Evolutionary conservation across 2,797 vertebrate genomes (phyloP), one percentile per base, ranked within the genome.

Genomic region (Anisognathus igniventris): DNA sequence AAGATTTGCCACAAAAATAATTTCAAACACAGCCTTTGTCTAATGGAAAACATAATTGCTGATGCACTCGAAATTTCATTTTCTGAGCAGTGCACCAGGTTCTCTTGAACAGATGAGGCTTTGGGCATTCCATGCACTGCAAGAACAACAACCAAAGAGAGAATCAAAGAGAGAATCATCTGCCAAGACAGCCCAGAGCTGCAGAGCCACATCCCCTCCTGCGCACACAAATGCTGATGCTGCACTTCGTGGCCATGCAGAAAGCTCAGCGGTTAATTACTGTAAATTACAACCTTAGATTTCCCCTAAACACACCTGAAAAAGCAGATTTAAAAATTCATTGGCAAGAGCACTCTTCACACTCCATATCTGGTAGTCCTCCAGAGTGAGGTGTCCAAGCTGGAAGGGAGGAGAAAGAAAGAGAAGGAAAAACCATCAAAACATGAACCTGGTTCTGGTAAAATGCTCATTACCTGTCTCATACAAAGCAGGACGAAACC

Each of bases 291-390:
- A 50, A 23, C 54, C n/a, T 66, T 12, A 57, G 11, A 27, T n/a
- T 81, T 78, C 82, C 68, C 12, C 40, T 54, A 58, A 79, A 97
- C 95, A 5, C 93, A 99, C 99, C 99, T 99, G 99, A 96, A 99
- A 99, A 50, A 99, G 99, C 47, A 99, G 98, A 97, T 99, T 99
- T 95, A 99, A 97, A 97, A 99, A 99, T 95, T 99, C 99, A 90
- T 99, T 99, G 97, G 99, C 99, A 91, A 99, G 98, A 62, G 99
- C 98, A 91, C 99, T 99, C 98, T 99, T 99, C 96, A 99, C 99
- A 83, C 99, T 99, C 99, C 99, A 99, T 92, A 99, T 99, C 98
- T 99, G 99, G 97, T 99, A 99, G 96, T 99, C 99, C 96, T 99
- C 99, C 82, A 99, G 98, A 70, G 98, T 99, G 96, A 99, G 98